Evolutionary conservation across 2,797 vertebrate genomes (phyloP).

Genomic region (Gymnoscopelus braueri): DNA sequence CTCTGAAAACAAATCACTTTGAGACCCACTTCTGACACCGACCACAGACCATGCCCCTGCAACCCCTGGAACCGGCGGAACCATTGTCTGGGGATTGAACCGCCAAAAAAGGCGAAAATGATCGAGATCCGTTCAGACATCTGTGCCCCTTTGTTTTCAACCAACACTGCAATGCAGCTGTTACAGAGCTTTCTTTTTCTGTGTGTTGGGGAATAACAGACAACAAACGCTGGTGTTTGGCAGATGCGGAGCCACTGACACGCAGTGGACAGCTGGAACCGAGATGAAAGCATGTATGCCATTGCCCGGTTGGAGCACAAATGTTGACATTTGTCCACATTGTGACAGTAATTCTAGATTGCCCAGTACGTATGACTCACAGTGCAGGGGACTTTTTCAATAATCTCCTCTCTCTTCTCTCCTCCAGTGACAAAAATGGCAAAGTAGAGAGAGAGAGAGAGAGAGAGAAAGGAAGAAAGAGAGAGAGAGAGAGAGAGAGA

Average conservation of each 20-base stretch:
- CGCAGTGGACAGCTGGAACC: conserved; percentile 11
- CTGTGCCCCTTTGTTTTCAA: conserved; percentile 24
- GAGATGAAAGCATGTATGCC: conserved; percentile 5
- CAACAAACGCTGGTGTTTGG: conserved; percentile 1
- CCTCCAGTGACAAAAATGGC: background rate
- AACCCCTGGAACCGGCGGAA: conserved; percentile 26
- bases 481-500: background rate
- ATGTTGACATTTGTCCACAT: conserved; percentile 44
- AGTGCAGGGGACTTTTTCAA: conserved; percentile 14
- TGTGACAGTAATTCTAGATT: conserved; percentile 38
- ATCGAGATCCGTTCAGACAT: conserved; percentile 23
- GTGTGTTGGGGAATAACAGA: background rate
- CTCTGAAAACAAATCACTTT: conserved; percentile 28
- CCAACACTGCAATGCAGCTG: conserved; percentile 16
- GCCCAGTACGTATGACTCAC: conserved; percentile 33
- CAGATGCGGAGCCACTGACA: conserved; percentile 9
- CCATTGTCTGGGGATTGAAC: conserved; percentile 30
- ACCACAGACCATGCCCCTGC: conserved; percentile 20
- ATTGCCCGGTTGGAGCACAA: conserved; percentile 22
- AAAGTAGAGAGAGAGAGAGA: background rate
- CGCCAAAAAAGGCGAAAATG: conserved; percentile 25
- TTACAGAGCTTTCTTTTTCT: conserved; percentile 12
- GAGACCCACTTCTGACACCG: conserved; percentile 19
- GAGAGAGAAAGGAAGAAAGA: background rate
- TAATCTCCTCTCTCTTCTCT: conserved; percentile 24